Percentiles rank a stretch among this genome's conserved stretches.
phyloP scores from a whole-genome alignment of 2,888 invertebrate genomes.

The Lithophane leautieri region DNA sequence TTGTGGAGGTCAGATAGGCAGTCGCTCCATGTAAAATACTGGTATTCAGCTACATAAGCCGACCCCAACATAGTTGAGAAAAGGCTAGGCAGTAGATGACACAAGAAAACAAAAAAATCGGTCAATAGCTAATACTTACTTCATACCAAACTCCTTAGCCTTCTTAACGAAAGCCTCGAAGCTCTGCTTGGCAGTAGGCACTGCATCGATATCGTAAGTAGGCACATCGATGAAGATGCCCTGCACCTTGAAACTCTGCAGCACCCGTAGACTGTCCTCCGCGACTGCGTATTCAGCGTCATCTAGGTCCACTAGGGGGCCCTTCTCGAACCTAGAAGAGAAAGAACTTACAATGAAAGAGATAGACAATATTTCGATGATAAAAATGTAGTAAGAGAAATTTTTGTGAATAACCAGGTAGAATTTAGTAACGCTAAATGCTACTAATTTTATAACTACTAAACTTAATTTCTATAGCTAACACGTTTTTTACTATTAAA shows the following conservation, averaged over 20 bases:
- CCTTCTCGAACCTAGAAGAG: slow-evolving; percentile 93
- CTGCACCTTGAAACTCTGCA: slow-evolving; percentile 78
- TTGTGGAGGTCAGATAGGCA: too few species aligned
- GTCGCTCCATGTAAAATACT: too few species aligned
- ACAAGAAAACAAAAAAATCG: neutral
- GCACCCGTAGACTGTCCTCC: slow-evolving; percentile 65
- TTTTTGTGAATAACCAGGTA: neutral
- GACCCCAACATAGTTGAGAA: too few species aligned
- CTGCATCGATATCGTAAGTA: slow-evolving; percentile 88
- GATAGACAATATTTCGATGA: neutral
- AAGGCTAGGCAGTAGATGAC: too few species aligned
- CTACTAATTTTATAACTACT: too few species aligned
- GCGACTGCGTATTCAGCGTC: slow-evolving; percentile 59
- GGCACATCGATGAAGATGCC: slow-evolving; percentile 93
- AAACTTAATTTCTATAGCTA: neutral
- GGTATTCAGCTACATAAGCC: too few species aligned
- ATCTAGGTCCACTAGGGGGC: slow-evolving; percentile 93
- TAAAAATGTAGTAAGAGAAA: neutral
- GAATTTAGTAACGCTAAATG: neutral
- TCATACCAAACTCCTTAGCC: slow-evolving; percentile 89
- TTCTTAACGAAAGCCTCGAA: slow-evolving; percentile 80
- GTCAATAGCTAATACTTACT: slow-evolving; percentile 74
- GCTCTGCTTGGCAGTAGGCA: slow-evolving; percentile 78
- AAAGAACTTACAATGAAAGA: neutral
- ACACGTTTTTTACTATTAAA: neutral